Conservation (phyloP, 2,797 vertebrate species). For the Liasis olivaceus region DNA sequence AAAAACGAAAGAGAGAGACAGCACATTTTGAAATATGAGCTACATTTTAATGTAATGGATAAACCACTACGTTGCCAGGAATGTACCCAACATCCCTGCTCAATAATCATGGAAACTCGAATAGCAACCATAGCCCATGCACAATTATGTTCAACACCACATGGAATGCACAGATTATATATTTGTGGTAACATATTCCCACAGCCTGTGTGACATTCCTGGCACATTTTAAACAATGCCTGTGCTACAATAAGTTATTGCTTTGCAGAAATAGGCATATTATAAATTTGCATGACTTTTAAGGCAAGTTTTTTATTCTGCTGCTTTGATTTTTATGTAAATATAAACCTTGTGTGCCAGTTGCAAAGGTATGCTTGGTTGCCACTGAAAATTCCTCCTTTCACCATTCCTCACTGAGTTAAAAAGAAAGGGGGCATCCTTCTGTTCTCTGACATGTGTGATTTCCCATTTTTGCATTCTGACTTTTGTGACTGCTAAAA, state of each 20-base stretch:
- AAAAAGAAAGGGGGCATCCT: not conserved
- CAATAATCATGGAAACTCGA: conserved; percentile 76
- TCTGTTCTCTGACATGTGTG: not conserved
- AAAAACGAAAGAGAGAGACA: conserved; percentile 14
- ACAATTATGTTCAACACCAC: conserved; percentile 62
- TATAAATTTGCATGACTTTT: conserved; percentile 1
- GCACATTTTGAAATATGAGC: conserved; percentile 71
- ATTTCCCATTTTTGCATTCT: not conserved
- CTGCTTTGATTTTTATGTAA: not conserved
- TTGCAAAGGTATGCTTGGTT: not conserved
- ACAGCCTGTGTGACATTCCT: conserved; percentile 20
- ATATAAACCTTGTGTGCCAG: not conserved
- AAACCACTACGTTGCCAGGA: conserved; percentile 70
- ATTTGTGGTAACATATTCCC: conserved; percentile 51
- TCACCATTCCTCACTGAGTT: not conserved
- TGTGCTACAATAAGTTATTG: not conserved
- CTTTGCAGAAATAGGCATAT: not conserved
- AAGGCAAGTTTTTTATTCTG: conserved; percentile 25
- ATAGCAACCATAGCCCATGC: conserved; percentile 70
- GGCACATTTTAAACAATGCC: not conserved
- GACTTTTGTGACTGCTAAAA: not conserved
- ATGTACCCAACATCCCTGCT: conserved; percentile 70
- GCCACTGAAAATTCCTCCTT: not conserved
- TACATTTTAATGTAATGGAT: conserved; percentile 71
- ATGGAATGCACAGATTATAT: conserved; percentile 49